Evolutionary conservation across 1,140 invertebrate genomes (phyloP).

Genomic region (Battus philenor): DNA sequence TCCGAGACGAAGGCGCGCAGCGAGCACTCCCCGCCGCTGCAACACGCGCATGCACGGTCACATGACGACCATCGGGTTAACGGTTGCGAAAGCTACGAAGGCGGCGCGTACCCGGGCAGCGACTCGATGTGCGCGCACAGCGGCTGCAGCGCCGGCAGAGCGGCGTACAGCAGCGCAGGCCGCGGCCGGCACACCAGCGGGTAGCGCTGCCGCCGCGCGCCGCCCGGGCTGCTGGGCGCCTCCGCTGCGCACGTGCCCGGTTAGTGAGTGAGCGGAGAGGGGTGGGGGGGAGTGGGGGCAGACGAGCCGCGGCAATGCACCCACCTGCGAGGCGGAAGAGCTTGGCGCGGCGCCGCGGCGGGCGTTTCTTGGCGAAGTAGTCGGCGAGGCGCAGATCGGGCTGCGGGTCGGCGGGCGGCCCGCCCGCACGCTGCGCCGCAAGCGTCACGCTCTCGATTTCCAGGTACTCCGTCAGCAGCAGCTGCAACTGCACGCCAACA

Average conservation of each 20-base stretch:
- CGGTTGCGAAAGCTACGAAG: constrained; percentile 2
- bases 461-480: constrained; percentile 88
- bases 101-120: constrained; percentile 27
- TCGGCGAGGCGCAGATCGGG: constrained; percentile 37
- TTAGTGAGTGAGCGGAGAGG: constrained; percentile 32
- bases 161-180: constrained; percentile 45
- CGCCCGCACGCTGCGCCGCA: constrained; percentile 28
- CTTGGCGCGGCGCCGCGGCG: constrained; percentile 37
- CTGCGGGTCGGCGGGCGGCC: neutral
- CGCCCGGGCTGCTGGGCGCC: constrained; percentile 4
- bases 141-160: constrained; percentile 40
- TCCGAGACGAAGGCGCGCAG: constrained; percentile 61
- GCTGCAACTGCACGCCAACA: constrained; percentile 81
- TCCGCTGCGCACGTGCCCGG: constrained; percentile 27
- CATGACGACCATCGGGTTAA: too few species aligned
- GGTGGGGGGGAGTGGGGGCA: constrained; percentile 40
- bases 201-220: constrained; percentile 25
- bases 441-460: constrained; percentile 78
- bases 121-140: constrained; percentile 41
- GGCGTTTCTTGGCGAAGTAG: constrained; percentile 53
- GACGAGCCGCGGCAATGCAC: constrained; percentile 30
- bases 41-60: too few species aligned
- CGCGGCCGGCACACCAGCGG: constrained; percentile 44
- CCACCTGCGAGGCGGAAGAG: constrained; percentile 45
- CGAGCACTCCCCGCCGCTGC: constrained; percentile 49